These are phyloP conservation scores for Megalops cyprinoides DNA, from an alignment of 2,797 vertebrate species.

Conservation along the genomic window DNA sequence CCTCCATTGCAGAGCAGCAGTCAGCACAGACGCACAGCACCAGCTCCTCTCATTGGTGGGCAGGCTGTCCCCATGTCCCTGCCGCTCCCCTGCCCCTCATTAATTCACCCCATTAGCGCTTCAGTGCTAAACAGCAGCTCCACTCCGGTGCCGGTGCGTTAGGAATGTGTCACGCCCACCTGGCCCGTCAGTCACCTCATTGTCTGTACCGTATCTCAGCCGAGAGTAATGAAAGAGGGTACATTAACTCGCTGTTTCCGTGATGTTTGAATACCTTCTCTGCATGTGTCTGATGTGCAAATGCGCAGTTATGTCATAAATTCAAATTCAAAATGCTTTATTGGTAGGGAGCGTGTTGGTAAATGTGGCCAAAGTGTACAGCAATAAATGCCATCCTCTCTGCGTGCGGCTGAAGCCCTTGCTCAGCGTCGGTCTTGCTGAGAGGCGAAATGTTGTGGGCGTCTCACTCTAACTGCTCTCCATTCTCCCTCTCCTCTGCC, in stretches of 20 bases:
- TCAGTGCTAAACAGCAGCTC: not conserved
- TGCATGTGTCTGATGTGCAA: not conserved
- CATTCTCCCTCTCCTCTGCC: not conserved
- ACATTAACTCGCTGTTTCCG: not conserved
- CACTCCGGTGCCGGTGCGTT: not conserved
- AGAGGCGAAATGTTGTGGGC: not conserved
- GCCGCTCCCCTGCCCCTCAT: not conserved
- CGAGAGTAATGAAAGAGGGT: not conserved
- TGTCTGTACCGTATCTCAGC: too few relatives aligned
- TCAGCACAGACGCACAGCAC: not conserved
- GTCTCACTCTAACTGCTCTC: not conserved
- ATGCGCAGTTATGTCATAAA: too few relatives aligned
- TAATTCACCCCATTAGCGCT: not conserved
- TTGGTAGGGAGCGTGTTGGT: too few relatives aligned
- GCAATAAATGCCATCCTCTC: too few relatives aligned
- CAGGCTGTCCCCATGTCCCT: not conserved
- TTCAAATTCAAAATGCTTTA: too few relatives aligned
- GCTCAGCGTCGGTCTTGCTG: not conserved
- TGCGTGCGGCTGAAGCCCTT: not conserved
- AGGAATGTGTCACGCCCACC: not conserved
- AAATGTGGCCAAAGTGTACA: too few relatives aligned
- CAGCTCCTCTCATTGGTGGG: not conserved
- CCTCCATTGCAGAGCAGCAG: conserved; percentile 58
- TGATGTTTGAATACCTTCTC: not conserved
- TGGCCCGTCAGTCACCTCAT: not conserved